Base-by-base conservation (phyloP, 1,140 invertebrate species). In the Lepidurus apus region DNA sequence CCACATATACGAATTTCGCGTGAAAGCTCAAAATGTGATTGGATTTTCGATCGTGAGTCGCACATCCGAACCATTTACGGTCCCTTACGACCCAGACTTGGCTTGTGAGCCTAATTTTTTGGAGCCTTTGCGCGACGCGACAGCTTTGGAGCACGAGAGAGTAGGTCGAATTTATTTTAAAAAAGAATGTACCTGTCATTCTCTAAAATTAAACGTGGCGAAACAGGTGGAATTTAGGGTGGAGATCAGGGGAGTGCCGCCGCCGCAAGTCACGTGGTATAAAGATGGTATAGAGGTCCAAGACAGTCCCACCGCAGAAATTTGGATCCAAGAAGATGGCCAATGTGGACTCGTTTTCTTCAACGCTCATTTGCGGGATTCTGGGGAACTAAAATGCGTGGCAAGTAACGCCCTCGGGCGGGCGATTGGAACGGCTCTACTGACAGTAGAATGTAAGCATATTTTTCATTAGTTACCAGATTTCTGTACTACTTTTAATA, bases 191-290 rank as follows among this genome's bases (percentile, higher is more conserved):
- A 17, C n/a, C 76, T 43, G 26, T 42, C 45, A 11, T 73, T 7
- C 73, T 43, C 44, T 47, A 44, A 77, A 43, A 13, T 74, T 45
- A 34, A 43, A 13, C 26, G 65, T 47, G 42, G 42, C 47, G 44
- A 42, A 44, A 17, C 65, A 81, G 76, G 90, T 91, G 5, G 92
- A 94, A 83, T 94, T 96, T 82, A 89, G 89, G 47, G 94, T 95
- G 1, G 88, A 91, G 80, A 93, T 95, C 79, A 86, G 89, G 11
- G 96, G 96, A 1, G 89, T 90, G 43, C 96, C 97, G 0, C 84
- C 88, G 7, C 95, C 97, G 2, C 92, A 92, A 81, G 90, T 98
- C 34, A 90, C 91, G n/a, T 99, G 96, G 96, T 97, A 92, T 85
- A 95, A 95, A 84, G 93, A 95, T 84, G 92, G 91, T 44, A 79